These are phyloP conservation scores for Brachionus sp. DNA, from an alignment of 1,140 invertebrate genomes.

Conservation along the genomic window DNA sequence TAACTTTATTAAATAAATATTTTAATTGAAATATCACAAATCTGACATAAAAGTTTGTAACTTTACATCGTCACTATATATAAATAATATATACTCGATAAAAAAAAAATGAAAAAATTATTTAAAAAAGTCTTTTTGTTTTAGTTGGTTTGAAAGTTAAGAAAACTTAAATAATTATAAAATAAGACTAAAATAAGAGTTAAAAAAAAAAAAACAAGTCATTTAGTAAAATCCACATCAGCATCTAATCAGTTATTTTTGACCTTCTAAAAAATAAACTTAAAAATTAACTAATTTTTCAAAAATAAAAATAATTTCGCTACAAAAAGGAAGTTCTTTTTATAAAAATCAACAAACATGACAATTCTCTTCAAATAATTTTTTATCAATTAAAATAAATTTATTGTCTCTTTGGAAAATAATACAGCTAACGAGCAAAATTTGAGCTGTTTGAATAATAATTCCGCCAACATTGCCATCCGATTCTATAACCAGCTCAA, in stretches of 20 bases:
- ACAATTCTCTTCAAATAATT: not conserved
- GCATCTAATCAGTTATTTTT: not conserved
- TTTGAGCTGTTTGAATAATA: not conserved
- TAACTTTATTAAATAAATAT: slow-evolving; percentile 35
- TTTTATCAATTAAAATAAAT: not conserved
- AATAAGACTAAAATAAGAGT: not conserved
- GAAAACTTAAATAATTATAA: not conserved
- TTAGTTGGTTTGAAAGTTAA: not conserved
- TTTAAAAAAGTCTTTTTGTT: not conserved
- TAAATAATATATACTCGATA: slow-evolving; percentile 11
- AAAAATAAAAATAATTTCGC: not conserved
- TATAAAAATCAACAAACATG: not conserved
- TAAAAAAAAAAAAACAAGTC: not conserved
- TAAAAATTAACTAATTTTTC: not conserved
- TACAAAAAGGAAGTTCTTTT: not conserved
- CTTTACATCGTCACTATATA: slow-evolving; percentile 45
- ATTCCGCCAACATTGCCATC: not conserved
- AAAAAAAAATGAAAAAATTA: not conserved
- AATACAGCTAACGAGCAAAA: not conserved
- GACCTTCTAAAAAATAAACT: not conserved
- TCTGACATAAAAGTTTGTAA: slow-evolving; percentile 43
- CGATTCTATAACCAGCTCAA: not conserved
- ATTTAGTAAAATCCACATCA: not conserved
- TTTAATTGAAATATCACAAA: slow-evolving; percentile 5
- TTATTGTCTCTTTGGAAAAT: not conserved